phyloP scores from a whole-genome alignment of 1,140 invertebrate species.

The Heliconius eleuchia region DNA sequence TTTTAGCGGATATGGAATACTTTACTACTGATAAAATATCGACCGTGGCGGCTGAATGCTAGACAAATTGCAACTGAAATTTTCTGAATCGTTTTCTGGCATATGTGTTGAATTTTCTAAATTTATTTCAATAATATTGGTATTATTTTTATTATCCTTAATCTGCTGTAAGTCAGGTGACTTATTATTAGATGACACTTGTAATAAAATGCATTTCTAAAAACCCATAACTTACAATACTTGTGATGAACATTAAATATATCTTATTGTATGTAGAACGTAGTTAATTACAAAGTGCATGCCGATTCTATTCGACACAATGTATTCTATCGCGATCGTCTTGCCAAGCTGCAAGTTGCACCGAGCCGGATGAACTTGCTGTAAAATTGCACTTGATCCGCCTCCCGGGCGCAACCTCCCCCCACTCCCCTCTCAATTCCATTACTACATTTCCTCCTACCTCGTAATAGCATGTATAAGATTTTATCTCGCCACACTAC shows the following conservation, averaged over 20 bases:
- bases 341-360: constrained; percentile 43
- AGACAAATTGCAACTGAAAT: too few species aligned
- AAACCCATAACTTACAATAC: neutral
- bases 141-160: neutral
- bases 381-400: constrained; percentile 72
- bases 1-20: neutral
- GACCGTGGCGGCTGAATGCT: neutral
- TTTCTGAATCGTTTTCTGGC: too few species aligned
- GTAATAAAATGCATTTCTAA: neutral
- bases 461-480: constrained; percentile 29
- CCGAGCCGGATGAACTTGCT: constrained; percentile 52
- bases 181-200: neutral
- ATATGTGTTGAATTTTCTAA: too few species aligned
- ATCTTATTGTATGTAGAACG: neutral
- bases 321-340: constrained; percentile 28
- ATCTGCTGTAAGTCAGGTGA: neutral
- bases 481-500: neutral
- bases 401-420: constrained; percentile 30
- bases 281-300: neutral
- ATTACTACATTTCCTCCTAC: constrained; percentile 43
- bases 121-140: neutral
- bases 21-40: neutral
- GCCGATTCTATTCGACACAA: constrained; percentile 7
- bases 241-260: too few species aligned
- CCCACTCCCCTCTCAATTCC: constrained; percentile 42